Evolutionary conservation across 2,888 invertebrate genomes (phyloP).

Genomic region (Yponomeuta sedellus): DNA sequence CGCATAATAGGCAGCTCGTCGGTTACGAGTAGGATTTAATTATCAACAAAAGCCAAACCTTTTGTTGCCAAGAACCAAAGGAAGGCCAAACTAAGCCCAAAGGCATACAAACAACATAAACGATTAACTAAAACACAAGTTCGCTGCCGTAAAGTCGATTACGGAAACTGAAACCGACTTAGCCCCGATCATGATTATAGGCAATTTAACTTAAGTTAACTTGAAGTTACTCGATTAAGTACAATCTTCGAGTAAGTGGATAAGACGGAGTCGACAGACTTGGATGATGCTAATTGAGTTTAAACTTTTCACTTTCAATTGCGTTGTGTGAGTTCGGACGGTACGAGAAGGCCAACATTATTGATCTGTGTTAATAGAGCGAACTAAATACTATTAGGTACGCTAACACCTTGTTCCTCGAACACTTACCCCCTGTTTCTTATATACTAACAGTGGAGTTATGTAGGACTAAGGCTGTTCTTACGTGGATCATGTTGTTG

Average conservation of each 20-base stretch:
- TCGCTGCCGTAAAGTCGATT: slow-evolving; percentile 7
- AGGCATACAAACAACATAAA: neutral
- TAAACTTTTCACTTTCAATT: slow-evolving; percentile 17
- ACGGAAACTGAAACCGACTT: slow-evolving; percentile 47
- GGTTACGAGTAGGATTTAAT: too few relatives aligned
- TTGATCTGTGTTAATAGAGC: neutral
- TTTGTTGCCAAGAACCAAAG: neutral
- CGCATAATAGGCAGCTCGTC: too few relatives aligned
- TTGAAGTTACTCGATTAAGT: slow-evolving; percentile 52
- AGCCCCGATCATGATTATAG: slow-evolving; percentile 58
- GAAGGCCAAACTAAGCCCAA: neutral
- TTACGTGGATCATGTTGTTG: too few relatives aligned
- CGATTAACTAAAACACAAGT: slow-evolving; percentile 13
- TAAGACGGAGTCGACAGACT: slow-evolving; percentile 18
- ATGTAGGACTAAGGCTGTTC: too few relatives aligned
- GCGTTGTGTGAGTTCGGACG: neutral
- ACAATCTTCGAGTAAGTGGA: slow-evolving; percentile 42
- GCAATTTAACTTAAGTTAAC: slow-evolving; percentile 59
- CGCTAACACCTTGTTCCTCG: too few relatives aligned
- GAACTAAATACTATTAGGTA: too few relatives aligned
- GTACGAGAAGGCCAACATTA: neutral
- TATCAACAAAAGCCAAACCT: neutral
- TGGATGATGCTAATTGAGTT: slow-evolving; percentile 15
- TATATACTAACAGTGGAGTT: too few relatives aligned
- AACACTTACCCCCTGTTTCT: too few relatives aligned